Percentiles rank a stretch among this genome's conserved stretches.
Conservation (phyloP, 2,888 invertebrate genomes). For the Slavum lentiscoides region DNA sequence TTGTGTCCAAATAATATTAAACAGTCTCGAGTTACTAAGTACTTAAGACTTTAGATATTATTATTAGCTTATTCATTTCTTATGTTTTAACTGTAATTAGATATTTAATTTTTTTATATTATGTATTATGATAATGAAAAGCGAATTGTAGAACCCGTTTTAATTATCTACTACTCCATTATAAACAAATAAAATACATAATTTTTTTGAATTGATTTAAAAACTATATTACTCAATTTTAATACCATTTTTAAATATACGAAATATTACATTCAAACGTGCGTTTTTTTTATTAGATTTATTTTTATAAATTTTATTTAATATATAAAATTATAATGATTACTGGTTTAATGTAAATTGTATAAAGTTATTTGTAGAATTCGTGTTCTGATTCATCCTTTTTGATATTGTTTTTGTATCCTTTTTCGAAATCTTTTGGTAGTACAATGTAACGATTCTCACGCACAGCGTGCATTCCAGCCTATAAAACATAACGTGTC, state of each 20-base stretch:
- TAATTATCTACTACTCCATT: background rate
- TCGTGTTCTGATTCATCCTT: constrained; percentile 99
- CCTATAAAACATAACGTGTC: constrained; percentile 62
- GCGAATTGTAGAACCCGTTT: background rate
- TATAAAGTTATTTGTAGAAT: constrained; percentile 86
- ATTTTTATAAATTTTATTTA: background rate
- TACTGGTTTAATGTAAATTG: background rate
- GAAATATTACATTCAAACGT: constrained; percentile 7
- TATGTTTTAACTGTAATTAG: background rate
- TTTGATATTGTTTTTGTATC: constrained; percentile 99
- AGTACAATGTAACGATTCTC: constrained; percentile 99
- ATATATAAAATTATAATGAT: constrained; percentile 6
- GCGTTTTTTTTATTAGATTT: constrained; percentile 14
- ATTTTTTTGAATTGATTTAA: constrained; percentile 4
- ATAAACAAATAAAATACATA: constrained; percentile 12
- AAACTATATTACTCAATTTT: constrained; percentile 15
- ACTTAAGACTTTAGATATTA: background rate
- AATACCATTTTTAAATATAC: constrained; percentile 10
- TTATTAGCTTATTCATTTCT: background rate
- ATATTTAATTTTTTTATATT: background rate
- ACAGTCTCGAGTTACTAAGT: background rate
- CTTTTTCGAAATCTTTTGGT: constrained; percentile 99
- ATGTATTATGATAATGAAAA: background rate
- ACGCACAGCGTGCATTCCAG: constrained; percentile 99
- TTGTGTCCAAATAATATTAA: too few relatives aligned